Percentiles rank a stretch among this genome's conserved stretches.
These are phyloP conservation scores for Lithophane ornitopus DNA, from an alignment of 2,888 invertebrate species.

Conservation along the genomic window DNA sequence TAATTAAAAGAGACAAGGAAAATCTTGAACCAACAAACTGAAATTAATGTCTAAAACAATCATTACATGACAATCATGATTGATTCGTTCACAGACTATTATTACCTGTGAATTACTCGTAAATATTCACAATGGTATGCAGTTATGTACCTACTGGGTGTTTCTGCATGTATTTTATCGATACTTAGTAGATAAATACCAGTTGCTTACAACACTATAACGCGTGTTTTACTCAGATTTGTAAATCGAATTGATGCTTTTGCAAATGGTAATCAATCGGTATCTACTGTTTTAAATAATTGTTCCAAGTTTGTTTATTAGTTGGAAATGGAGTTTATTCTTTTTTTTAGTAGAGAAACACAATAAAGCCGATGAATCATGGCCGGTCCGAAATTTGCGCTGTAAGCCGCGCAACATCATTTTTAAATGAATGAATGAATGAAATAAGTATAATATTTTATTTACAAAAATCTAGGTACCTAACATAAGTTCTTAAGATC, in stretches of 20 bases:
- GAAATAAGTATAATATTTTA: no score
- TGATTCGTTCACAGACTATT: constrained; percentile 37
- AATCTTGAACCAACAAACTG: constrained; percentile 29
- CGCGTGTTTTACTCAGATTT: constrained; percentile 34
- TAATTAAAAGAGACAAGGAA: constrained; percentile 18
- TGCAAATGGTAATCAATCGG: neutral
- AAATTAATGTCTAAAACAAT: constrained; percentile 38
- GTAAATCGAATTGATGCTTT: constrained; percentile 18
- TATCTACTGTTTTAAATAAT: no score
- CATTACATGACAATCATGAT: constrained; percentile 54
- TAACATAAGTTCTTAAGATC: no score
- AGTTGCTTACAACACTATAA: constrained; percentile 52
- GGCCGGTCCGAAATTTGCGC: neutral
- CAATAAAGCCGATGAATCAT: no score
- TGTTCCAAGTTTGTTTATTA: neutral
- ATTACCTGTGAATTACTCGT: constrained; percentile 55
- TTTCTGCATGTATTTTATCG: constrained; percentile 50
- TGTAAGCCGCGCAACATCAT: neutral
- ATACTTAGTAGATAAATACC: constrained; percentile 44
- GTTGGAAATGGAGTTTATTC: neutral
- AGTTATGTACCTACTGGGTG: constrained; percentile 28
- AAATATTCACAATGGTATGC: constrained; percentile 50
- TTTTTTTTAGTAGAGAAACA: neutral
- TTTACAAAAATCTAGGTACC: no score
- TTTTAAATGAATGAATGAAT: no score